phyloP scores from a whole-genome alignment of 2,797 vertebrate genomes.

The Epinephelus malabaricus region DNA sequence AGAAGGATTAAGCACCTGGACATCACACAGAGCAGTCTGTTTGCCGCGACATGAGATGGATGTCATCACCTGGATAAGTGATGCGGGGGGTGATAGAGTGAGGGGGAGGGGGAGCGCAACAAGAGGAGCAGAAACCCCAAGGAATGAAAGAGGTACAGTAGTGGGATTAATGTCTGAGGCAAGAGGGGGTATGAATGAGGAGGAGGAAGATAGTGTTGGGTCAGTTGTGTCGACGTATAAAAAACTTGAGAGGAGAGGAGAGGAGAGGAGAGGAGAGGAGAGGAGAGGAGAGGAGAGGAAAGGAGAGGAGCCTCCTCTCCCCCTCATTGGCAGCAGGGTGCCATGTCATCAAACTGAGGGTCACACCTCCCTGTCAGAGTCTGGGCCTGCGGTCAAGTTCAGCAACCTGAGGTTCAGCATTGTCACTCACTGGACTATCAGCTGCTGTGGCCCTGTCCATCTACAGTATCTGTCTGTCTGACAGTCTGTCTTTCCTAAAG shows the following conservation, averaged over 20 bases:
- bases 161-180: not conserved
- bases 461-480: not conserved
- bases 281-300: constrained; percentile 13
- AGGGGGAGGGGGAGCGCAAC: not conserved
- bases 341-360: constrained; percentile 62
- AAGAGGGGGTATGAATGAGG: constrained; percentile 9
- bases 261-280: constrained; percentile 3
- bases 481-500: no score
- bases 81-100: not conserved
- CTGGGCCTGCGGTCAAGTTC: constrained; percentile 70
- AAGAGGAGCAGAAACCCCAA: constrained; percentile 14
- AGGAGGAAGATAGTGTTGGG: constrained; percentile 11
- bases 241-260: not conserved
- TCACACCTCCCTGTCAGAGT: constrained; percentile 64
- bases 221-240: not conserved
- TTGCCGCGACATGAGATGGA: constrained; percentile 31
- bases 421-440: constrained; percentile 40
- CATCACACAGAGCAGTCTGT: constrained; percentile 40
- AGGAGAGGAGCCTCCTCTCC: constrained; percentile 43
- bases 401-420: constrained; percentile 42
- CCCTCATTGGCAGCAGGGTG: constrained; percentile 63
- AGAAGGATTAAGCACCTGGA: constrained; percentile 70
- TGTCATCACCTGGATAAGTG: constrained; percentile 69
- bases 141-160: constrained; percentile 8
- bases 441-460: constrained; percentile 6